Base-by-base conservation (phyloP, 2,113 vertebrate species). In the Syngnathus scovelli region DNA sequence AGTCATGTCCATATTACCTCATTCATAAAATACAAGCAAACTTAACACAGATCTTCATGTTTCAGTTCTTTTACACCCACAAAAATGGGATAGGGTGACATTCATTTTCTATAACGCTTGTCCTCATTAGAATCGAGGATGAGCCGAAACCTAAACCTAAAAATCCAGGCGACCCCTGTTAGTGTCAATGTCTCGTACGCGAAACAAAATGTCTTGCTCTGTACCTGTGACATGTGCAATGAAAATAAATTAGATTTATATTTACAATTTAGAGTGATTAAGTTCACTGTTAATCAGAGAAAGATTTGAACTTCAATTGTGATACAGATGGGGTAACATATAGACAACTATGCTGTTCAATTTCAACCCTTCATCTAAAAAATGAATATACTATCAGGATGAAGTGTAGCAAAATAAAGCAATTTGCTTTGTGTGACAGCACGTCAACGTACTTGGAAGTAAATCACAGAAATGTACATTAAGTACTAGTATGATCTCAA, bases 401-500 rank as follows among this genome's bases (percentile, higher is more conserved):
- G 43, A n/a, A n/a, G 6, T 51, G 18, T n/a, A 51, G 1, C 7
- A 54, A 54, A 54, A 54, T 6, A 55, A 55, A 55, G 52, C 52
- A 23, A 55, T 52, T 55, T 5, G 23, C 52, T 11, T 27, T 21
- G 52, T 27, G 21, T 27, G 52, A 55, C 21, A 55, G 52, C 23
- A 13, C 4, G n/a, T 21, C 1, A 3, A n/a, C 7, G 7, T 61
- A 61, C 13, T 39, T 16, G 37, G 10, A 21, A 13, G n/a, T 41
- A 41, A 41, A 41, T 41, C 37, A 39, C 38, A 23, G 21, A 55
- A 27, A 55, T 55, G 3, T 55, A 27, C 21, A 55, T 13, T 21
- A 11, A 61, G 9, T 41, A 61, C 69, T 61, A 21, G 63, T 69
- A 21, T 18, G 38, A 21, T 66, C n/a, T 72, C 1, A 61, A 44